Evolutionary conservation across 2,797 vertebrate genomes (phyloP).

Genomic region (Schizothorax lantsangensis): DNA sequence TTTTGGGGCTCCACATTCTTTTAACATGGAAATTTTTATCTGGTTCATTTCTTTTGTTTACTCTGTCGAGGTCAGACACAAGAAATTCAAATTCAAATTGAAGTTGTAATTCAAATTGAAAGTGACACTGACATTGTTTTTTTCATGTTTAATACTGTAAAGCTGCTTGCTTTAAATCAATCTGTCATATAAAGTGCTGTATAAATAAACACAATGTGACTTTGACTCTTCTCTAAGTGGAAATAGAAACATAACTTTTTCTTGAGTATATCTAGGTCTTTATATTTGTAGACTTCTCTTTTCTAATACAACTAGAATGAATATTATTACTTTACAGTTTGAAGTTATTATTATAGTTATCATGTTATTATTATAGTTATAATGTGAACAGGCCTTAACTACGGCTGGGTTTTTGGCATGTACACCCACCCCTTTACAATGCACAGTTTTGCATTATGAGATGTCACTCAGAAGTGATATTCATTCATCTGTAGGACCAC

Average conservation of each 20-base stretch:
- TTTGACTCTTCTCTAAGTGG: neutral
- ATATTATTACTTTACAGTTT: neutral
- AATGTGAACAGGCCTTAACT: neutral
- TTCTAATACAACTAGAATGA: neutral
- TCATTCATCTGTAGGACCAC: neutral
- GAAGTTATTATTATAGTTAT: neutral
- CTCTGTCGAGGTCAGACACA: neutral
- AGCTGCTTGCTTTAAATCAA: neutral
- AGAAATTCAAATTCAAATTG: neutral
- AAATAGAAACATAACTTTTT: neutral
- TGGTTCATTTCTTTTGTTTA: neutral
- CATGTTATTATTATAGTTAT: neutral
- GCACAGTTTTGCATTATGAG: neutral
- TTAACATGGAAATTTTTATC: neutral
- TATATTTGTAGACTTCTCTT: neutral
- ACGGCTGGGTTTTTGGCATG: neutral
- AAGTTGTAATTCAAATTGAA: neutral
- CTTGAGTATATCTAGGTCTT: neutral
- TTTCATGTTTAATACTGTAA: neutral
- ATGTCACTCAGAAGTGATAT: constrained; percentile 6
- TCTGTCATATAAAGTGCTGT: neutral
- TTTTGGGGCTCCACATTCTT: neutral
- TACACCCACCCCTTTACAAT: neutral
- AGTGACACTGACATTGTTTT: neutral
- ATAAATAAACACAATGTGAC: neutral